Evolutionary conservation across 1,140 invertebrate species (phyloP), one percentile per base, ranked within the genome.

Genomic region (Araneus ventricosus): DNA sequence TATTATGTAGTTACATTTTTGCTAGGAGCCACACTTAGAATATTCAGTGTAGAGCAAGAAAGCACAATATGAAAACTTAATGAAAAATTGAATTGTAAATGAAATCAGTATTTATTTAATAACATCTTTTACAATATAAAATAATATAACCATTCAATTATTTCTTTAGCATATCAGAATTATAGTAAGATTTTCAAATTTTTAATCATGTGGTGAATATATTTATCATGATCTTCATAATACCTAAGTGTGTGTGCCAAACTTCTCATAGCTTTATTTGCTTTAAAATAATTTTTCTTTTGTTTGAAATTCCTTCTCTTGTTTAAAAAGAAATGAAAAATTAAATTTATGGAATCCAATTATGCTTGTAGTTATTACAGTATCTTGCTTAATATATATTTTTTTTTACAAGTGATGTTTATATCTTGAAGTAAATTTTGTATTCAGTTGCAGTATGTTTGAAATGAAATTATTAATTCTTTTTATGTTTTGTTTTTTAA

Each of bases 221-320:
- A 67, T 67, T 67, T 67, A 27, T 67, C n/a, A 67, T 67, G 27
- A 67, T 14, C 27, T 10, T 67, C 27, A 27, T 67, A 67, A n/a
- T 67, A 67, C 8, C 63, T 67, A 67, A 67, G 63, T 30, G 63
- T 30, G 63, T 67, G 63, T 67, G 63, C 63, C 63, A 67, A 67
- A 67, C 24, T 67, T 30, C n/a, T 67, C 24, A 67, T 67, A 27
- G 14, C 27, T 52, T 8, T 52, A 52, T 52, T 52, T 52, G 45
- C 45, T 52, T 14, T 52, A 52, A 52, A 52, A 52, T 14, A 52
- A 14, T 8, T 17, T 52, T 17, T 52, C 0, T 52, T 52, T 52
- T 17, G 2, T 52, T 52, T 52, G 10, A 4, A 52, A 52, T 52
- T 52, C 0, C 17, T 52, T 52, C 17, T 52, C 45, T 14, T 45